Evolutionary conservation across 1,140 invertebrate genomes (phyloP), one percentile per base, ranked within the genome.

Genomic region (Drosophila serrata): DNA sequence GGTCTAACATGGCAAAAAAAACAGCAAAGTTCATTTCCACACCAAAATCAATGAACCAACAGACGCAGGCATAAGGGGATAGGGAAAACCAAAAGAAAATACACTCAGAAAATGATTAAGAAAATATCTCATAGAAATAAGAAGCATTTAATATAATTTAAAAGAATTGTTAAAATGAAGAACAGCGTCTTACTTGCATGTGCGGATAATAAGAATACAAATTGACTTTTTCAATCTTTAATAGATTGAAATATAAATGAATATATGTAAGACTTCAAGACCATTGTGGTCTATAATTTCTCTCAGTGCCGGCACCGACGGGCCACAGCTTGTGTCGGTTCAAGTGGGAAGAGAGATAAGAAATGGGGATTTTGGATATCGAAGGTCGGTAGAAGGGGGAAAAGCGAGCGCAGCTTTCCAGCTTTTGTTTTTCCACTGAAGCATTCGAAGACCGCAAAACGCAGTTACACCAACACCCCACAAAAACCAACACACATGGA

Each of bases 31-130:
- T 87, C 80, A 87, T 87, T 87, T 87, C 76, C 84, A 87, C 82
- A 88, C 82, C 82, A 88, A 88, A 87, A 87, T 88, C 82, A 87
- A 87, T 87, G 84, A 87, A 80, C 84, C 82, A 80, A 75, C 82
- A 87, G 64, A 87, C 74, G 55, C 70, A 82, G 59, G 42, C 43
- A 45, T n/a, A 72, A 12, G 3, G n/a, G 27, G 17, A 11, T 9
- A 19, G 15, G 29, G n/a, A 35, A 46, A 49, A 33, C 9, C 12
- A n/a, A 35, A 19, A 40, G 7, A 43, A 43, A 35, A 4, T 53
- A 33, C 55, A 78, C 59, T 6, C 15, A 46, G 8, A 51, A 39
- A n/a, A 53, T 7, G 0, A 19, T 33, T 11, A 51, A 46, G 3
- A 43, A 22, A 13, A 12, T 13, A 22, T n/a, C n/a, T n/a, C n/a